Conservation (phyloP, 2,797 vertebrate genomes). For the Salarias fasciatus region DNA sequence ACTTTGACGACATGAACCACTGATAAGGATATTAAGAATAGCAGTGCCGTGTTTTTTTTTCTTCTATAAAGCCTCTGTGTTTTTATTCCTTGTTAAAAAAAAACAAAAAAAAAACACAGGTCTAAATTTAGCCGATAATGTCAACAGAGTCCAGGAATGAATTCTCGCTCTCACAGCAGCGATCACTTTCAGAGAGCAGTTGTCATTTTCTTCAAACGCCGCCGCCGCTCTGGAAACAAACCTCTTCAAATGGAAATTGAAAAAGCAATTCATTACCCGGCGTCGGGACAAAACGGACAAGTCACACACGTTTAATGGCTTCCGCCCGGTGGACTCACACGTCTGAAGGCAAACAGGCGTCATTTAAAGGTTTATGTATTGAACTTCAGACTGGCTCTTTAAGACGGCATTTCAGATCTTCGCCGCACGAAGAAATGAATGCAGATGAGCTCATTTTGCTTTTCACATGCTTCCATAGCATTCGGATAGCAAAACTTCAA, state of each 20-base stretch:
- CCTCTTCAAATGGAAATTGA: conserved; percentile 69
- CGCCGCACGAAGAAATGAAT: neutral
- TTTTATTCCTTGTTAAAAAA: too few relatives aligned
- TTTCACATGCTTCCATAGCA: conserved; percentile 1
- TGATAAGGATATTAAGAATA: too few relatives aligned
- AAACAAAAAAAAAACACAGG: neutral
- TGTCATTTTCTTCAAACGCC: conserved; percentile 59
- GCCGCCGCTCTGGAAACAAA: conserved; percentile 59
- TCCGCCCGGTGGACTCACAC: neutral
- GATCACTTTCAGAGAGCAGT: conserved; percentile 47
- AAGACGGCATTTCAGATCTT: neutral
- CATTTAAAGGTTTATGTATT: conserved; percentile 1
- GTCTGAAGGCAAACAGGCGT: neutral
- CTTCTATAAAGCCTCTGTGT: conserved; percentile 4
- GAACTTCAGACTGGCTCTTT: conserved; percentile 1
- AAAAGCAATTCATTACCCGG: conserved; percentile 65
- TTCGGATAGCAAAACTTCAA: conserved; percentile 9
- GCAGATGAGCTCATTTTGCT: too few relatives aligned
- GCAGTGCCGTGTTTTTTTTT: too few relatives aligned
- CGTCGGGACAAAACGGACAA: conserved; percentile 3
- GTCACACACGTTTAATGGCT: conserved; percentile 20
- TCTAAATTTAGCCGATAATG: conserved; percentile 37
- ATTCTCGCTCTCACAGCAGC: conserved; percentile 35
- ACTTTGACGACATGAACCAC: conserved; percentile 16
- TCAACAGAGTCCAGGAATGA: conserved; percentile 18